Conservation (phyloP, 2,888 invertebrate genomes). For the Ophioninae sp. region DNA sequence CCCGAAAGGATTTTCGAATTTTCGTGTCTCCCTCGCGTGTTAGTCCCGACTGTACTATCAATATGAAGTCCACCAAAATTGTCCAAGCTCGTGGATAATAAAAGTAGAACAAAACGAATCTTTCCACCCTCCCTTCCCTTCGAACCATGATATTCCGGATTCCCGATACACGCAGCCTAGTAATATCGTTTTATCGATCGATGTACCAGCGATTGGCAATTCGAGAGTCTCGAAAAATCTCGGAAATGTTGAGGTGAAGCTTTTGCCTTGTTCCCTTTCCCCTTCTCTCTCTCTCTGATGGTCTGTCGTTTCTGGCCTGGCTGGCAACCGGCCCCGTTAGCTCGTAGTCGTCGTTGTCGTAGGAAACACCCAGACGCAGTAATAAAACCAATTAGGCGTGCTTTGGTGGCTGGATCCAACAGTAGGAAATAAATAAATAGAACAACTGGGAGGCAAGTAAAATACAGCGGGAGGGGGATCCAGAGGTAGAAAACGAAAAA, state of each 20-base stretch:
- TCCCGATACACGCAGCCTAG: too few species aligned
- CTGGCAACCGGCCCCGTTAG: constrained; percentile 57
- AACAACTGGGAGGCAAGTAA: constrained; percentile 61
- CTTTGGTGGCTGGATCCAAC: constrained; percentile 62
- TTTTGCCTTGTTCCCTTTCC: neutral
- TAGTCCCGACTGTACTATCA: too few species aligned
- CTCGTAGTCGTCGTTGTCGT: constrained; percentile 55
- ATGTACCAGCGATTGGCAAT: constrained; percentile 13
- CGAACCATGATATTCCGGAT: too few species aligned
- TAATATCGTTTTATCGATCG: constrained; percentile 29
- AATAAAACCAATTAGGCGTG: constrained; percentile 79
- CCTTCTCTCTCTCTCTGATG: constrained; percentile 14
- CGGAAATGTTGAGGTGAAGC: constrained; percentile 33
- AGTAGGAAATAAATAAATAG: constrained; percentile 62
- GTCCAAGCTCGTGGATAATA: too few species aligned
- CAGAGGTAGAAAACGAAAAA: constrained; percentile 15
- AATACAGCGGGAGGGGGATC: constrained; percentile 32
- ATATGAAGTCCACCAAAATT: too few species aligned
- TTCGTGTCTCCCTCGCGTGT: too few species aligned
- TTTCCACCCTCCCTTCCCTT: too few species aligned
- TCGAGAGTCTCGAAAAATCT: constrained; percentile 46
- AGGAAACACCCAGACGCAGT: constrained; percentile 65
- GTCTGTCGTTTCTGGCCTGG: constrained; percentile 28
- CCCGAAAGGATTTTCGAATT: too few species aligned
- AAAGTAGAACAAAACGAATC: too few species aligned